Conservation (phyloP, 2,113 vertebrate species). For the Gymnorhina tibicen region DNA sequence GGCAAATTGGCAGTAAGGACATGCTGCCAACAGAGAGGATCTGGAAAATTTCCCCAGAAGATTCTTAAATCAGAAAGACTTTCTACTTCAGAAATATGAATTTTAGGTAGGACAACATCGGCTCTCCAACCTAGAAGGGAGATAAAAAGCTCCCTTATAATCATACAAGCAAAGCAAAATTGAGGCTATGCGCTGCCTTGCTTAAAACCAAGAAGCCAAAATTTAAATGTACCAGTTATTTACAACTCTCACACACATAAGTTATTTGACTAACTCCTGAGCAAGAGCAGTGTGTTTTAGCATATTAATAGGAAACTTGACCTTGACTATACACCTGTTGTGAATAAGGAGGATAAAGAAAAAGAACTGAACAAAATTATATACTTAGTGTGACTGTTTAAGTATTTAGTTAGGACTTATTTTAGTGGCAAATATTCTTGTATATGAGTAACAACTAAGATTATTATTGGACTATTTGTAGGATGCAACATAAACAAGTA, state of each 20-base stretch:
- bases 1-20: not conserved
- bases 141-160: not conserved
- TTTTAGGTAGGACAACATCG: not conserved
- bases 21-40: not conserved
- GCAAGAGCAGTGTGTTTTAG: not conserved
- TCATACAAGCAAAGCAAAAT: not conserved
- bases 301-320: slow-evolving; percentile 12
- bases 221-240: not conserved
- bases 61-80: not conserved
- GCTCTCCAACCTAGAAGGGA: not conserved
- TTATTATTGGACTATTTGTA: not conserved
- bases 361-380: not conserved
- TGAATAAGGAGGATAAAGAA: not conserved
- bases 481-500: not conserved
- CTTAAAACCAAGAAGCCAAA: not conserved
- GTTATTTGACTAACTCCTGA: not conserved
- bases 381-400: not conserved
- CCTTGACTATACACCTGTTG: not conserved
- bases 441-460: not conserved
- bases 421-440: not conserved
- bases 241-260: not conserved
- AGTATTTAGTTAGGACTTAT: not conserved
- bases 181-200: not conserved
- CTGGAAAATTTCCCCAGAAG: not conserved
- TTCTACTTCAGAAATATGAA: not conserved